Percentiles rank a stretch among this genome's conserved stretches.
Evolutionary conservation across 2,113 vertebrate species (phyloP).

Genomic region (Cariama cristata): DNA sequence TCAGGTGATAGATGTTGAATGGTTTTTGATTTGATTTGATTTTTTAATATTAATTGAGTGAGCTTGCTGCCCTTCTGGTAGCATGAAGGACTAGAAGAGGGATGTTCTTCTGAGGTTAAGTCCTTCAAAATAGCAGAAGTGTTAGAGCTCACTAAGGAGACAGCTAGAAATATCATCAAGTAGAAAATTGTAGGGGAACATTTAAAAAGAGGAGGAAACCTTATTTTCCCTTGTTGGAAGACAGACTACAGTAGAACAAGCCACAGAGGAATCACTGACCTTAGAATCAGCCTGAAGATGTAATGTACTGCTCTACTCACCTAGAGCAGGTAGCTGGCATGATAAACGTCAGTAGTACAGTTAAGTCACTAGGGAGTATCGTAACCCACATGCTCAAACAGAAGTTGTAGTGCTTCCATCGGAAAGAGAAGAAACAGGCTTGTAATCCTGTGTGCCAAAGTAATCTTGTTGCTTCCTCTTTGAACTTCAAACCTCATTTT

Average conservation of each 20-base stretch:
- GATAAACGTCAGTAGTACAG: neutral
- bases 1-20: neutral
- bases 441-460: neutral
- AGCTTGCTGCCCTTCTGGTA: neutral
- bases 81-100: neutral
- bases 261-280: neutral
- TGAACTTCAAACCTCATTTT: neutral
- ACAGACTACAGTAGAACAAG: neutral
- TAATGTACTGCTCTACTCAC: neutral
- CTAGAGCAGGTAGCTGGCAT: neutral
- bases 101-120: neutral
- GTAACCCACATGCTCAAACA: neutral
- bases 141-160: neutral
- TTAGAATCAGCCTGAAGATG: neutral
- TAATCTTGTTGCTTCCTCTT: slow-evolving; percentile 35
- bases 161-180: neutral
- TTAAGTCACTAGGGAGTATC: neutral
- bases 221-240: neutral
- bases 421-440: neutral
- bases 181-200: neutral
- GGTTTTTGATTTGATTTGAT: neutral
- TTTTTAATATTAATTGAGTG: neutral
- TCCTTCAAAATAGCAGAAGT: neutral
- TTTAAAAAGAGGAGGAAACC: accelerated
- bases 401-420: neutral